Evolutionary conservation across 2,888 invertebrate genomes (phyloP).

Genomic region (Drosophila monieri): DNA sequence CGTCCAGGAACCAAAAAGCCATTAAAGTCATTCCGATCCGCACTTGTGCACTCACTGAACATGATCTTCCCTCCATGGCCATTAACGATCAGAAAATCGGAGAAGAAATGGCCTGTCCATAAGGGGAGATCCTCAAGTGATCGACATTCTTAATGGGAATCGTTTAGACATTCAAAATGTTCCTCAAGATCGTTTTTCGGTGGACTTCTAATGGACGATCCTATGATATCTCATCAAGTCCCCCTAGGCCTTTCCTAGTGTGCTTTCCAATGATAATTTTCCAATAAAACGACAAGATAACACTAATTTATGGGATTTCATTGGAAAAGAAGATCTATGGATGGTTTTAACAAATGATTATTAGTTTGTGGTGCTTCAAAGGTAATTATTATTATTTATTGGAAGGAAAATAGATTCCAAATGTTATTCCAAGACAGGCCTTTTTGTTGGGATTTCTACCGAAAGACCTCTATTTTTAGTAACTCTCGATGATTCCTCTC

Average conservation of each 20-base stretch:
- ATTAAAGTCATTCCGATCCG: constrained; percentile 22
- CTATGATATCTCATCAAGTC: too few species aligned
- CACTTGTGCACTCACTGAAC: constrained; percentile 22
- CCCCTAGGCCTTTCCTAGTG: background rate
- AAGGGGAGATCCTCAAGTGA: constrained; percentile 14
- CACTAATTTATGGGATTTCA: background rate
- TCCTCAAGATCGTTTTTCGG: background rate
- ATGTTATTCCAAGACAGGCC: too few species aligned
- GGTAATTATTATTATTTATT: background rate
- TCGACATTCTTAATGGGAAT: constrained; percentile 3
- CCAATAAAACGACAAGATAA: background rate
- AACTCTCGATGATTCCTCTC: constrained; percentile 2
- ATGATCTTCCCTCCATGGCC: constrained; percentile 13
- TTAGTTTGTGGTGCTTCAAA: background rate
- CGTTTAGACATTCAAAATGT: background rate
- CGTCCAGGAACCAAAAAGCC: background rate
- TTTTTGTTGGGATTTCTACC: background rate
- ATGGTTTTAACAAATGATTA: background rate
- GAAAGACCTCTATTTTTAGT: constrained; percentile 24
- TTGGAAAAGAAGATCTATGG: background rate
- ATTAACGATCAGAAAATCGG: constrained; percentile 6
- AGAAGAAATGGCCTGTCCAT: background rate
- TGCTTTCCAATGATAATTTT: constrained; percentile 12
- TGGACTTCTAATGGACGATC: background rate
- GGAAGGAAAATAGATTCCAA: background rate